Percentiles rank a stretch among this genome's conserved stretches.
Evolutionary conservation across 2,888 invertebrate genomes (phyloP).

Genomic region (Diplolepis rosae): DNA sequence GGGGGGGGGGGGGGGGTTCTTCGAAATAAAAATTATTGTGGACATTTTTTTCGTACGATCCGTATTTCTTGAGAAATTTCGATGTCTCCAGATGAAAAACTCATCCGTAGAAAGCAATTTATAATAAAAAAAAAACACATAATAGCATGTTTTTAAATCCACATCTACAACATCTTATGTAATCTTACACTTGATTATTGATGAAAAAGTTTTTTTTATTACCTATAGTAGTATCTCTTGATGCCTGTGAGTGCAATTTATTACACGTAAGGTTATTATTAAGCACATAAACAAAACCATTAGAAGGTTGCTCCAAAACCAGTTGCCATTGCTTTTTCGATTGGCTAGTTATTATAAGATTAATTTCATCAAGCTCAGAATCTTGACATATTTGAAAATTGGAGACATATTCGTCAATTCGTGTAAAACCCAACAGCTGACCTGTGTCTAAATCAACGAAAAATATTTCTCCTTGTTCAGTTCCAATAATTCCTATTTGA

Average conservation of each 20-base stretch:
- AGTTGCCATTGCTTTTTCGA: slow-evolving; percentile 88
- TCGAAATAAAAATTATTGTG: too few species aligned
- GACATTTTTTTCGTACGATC: too few species aligned
- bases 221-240: background rate
- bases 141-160: too few species aligned
- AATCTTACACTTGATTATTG: slow-evolving; percentile 10
- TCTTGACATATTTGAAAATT: slow-evolving; percentile 83
- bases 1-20: too few species aligned
- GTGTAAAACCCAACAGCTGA: slow-evolving; percentile 80
- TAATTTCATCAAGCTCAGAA: slow-evolving; percentile 79
- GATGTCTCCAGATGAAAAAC: too few species aligned
- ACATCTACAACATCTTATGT: background rate
- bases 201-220: slow-evolving; percentile 11
- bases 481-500: slow-evolving; percentile 72
- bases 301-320: slow-evolving; percentile 85
- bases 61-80: too few species aligned
- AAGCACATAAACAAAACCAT: slow-evolving; percentile 82
- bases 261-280: slow-evolving; percentile 49
- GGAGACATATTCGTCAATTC: slow-evolving; percentile 79
- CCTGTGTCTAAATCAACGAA: slow-evolving; percentile 84
- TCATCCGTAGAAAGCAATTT: too few species aligned
- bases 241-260: slow-evolving; percentile 40
- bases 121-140: too few species aligned
- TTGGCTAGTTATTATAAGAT: slow-evolving; percentile 82
- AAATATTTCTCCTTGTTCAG: slow-evolving; percentile 77